A percentile compares a stretch with the other conserved stretches of the same genome.
Evolutionary conservation across 2,113 vertebrate species (phyloP).

Genomic region (Vireo altiloquus): DNA sequence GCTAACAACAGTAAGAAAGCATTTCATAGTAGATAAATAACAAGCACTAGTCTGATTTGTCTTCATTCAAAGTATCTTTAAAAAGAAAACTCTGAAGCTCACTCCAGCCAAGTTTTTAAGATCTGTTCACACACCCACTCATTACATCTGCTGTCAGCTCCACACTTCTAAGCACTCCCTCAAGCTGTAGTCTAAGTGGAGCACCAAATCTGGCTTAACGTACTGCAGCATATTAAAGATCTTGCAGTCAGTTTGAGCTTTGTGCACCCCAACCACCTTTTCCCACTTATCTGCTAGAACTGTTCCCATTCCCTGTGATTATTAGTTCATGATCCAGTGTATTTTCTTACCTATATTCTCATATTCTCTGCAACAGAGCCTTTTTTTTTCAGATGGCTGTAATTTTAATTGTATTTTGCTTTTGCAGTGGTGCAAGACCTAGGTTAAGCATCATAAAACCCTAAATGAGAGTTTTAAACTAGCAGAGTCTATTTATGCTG

Average conservation of each 20-base stretch:
- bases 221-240: background rate
- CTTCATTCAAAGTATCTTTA: background rate
- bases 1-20: background rate
- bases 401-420: background rate
- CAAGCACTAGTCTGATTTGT: background rate
- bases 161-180: background rate
- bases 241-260: background rate
- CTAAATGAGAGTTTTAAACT: background rate
- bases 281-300: background rate
- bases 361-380: background rate
- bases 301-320: background rate
- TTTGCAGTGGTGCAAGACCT: background rate
- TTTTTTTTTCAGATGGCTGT: background rate
- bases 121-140: background rate
- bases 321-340: background rate
- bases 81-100: background rate
- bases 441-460: background rate
- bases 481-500: background rate
- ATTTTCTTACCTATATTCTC: background rate
- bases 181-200: background rate
- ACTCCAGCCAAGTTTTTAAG: background rate
- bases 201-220: background rate
- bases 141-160: background rate
- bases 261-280: background rate
- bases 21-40: background rate